Evolutionary conservation across 64 coral and sea anemone species (phyloP).

Genomic region (Catalaphyllia jardinei): DNA sequence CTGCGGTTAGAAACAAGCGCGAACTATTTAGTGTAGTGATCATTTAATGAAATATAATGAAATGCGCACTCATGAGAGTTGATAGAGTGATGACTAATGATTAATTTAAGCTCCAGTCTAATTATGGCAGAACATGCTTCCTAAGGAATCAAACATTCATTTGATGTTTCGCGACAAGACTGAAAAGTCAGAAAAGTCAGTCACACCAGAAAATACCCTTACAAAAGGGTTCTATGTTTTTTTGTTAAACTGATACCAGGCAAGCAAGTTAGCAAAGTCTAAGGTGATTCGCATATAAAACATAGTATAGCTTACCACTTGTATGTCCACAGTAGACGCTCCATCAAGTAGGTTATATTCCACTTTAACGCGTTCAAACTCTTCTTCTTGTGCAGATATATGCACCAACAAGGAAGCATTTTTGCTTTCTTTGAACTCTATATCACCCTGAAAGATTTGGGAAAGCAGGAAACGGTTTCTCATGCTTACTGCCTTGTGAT

Average conservation of each 20-base stretch:
- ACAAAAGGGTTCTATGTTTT: neutral
- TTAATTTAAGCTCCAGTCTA: too few species aligned
- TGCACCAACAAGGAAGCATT: conserved; percentile 30
- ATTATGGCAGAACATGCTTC: too few species aligned
- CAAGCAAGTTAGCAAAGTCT: too few species aligned
- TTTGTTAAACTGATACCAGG: neutral
- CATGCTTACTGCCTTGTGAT: too few species aligned
- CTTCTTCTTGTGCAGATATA: conserved; percentile 25
- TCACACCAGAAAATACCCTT: neutral
- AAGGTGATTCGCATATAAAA: too few species aligned
- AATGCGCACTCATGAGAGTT: too few species aligned
- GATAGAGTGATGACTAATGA: too few species aligned
- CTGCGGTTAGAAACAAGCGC: neutral
- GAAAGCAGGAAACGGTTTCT: neutral
- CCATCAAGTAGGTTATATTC: conserved; percentile 15
- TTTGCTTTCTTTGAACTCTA: conserved; percentile 48
- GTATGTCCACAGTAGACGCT: conserved; percentile 37
- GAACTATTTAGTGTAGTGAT: neutral
- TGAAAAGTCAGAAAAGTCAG: neutral
- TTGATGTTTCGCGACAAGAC: neutral
- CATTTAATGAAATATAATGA: too few species aligned
- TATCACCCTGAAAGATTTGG: conserved; percentile 46
- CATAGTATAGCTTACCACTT: conserved; percentile 47
- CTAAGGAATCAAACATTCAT: too few species aligned
- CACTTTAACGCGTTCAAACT: conserved; percentile 34